phyloP scores from a whole-genome alignment of 2,888 invertebrate genomes.

The Zelleria hepariella region DNA sequence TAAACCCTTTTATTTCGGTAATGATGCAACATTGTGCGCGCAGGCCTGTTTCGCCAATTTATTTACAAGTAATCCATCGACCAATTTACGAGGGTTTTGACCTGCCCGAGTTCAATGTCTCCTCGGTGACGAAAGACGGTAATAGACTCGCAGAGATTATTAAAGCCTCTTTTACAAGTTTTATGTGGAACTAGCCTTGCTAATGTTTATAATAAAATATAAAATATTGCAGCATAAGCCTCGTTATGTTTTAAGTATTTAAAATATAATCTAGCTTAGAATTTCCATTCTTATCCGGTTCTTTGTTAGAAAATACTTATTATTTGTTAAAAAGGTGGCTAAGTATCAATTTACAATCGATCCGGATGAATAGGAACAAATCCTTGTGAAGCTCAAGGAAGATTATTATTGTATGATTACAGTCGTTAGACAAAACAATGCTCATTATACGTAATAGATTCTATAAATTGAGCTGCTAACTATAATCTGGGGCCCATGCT shows the following conservation, averaged over 20 bases:
- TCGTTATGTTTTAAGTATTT: too few relatives aligned
- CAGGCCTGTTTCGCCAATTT: not conserved
- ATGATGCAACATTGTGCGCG: not conserved
- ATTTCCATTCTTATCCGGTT: not conserved
- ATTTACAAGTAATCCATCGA: not conserved
- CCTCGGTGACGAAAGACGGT: slow-evolving; percentile 24
- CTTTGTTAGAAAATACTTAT: not conserved
- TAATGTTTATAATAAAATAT: not conserved
- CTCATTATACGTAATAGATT: slow-evolving; percentile 2
- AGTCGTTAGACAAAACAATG: not conserved
- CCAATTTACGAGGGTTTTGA: slow-evolving; percentile 39
- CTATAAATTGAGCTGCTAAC: not conserved
- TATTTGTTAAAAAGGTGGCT: not conserved
- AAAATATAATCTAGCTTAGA: too few relatives aligned
- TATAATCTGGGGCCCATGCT: not conserved
- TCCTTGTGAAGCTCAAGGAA: not conserved
- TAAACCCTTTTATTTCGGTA: not conserved
- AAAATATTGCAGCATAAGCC: not conserved
- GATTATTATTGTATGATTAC: not conserved
- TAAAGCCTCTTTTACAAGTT: slow-evolving; percentile 14
- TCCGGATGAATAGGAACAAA: not conserved
- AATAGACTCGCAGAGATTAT: slow-evolving; percentile 35
- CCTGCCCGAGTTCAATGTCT: slow-evolving; percentile 38
- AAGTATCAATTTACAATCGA: not conserved
- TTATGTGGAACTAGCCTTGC: not conserved